Conservation (phyloP, 2,113 vertebrate genomes). For the Lophius piscatorius region DNA sequence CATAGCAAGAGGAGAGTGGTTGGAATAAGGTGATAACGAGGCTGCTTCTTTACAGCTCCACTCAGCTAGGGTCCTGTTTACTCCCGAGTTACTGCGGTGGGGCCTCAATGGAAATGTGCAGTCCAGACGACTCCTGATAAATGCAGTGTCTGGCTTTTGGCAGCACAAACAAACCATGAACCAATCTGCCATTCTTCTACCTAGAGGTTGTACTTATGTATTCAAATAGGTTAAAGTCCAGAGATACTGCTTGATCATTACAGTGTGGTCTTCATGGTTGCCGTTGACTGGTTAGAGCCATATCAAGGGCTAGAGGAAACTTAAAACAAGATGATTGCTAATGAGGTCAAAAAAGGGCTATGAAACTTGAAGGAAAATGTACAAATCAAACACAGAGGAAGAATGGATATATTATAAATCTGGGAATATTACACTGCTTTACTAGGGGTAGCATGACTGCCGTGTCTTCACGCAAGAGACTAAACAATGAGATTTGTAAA, state of each 20-base stretch:
- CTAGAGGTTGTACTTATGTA: slow-evolving; percentile 36
- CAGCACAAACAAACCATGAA: slow-evolving; percentile 49
- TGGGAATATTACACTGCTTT: slow-evolving; percentile 11
- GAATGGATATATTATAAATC: slow-evolving; percentile 14
- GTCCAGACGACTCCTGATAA: slow-evolving; percentile 74
- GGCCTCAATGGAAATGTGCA: slow-evolving; percentile 59
- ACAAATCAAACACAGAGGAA: not conserved
- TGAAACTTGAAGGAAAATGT: slow-evolving; percentile 13
- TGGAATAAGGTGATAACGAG: slow-evolving; percentile 61
- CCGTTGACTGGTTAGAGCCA: not conserved
- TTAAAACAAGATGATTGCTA: slow-evolving; percentile 3
- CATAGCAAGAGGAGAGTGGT: slow-evolving; percentile 48
- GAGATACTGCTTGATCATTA: slow-evolving; percentile 16
- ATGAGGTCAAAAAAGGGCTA: not conserved
- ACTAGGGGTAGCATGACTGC: slow-evolving; percentile 1
- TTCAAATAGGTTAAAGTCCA: not conserved
- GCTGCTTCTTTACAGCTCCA: slow-evolving; percentile 57
- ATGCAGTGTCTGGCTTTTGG: slow-evolving; percentile 70
- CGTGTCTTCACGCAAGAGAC: slow-evolving; percentile 37
- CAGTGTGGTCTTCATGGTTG: slow-evolving; percentile 2
- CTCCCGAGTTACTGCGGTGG: slow-evolving; percentile 42
- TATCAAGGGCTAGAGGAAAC: slow-evolving; percentile 3
- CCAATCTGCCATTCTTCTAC: slow-evolving; percentile 34
- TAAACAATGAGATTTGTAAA: slow-evolving; percentile 41
- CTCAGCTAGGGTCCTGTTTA: slow-evolving; percentile 62